These are phyloP conservation scores for Panagrolaimus sp. DNA, from an alignment of 1,140 invertebrate genomes.

Conservation along the genomic window DNA sequence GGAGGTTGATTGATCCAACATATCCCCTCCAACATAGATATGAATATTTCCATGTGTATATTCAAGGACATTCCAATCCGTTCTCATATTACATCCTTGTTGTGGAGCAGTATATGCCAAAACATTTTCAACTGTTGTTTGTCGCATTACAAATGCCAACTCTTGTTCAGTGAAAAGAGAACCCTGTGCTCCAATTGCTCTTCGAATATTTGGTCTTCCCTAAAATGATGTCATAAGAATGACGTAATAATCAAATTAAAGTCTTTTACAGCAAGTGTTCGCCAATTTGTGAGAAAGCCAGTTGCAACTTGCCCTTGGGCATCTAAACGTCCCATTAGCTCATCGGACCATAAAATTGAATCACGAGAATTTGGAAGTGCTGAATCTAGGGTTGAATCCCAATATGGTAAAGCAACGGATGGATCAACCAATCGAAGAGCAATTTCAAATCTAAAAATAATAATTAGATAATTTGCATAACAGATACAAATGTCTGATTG, in stretches of 20 bases:
- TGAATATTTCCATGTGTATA: conserved; percentile 55
- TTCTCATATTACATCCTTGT: conserved; percentile 33
- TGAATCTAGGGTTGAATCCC: conserved; percentile 40
- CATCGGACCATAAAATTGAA: conserved; percentile 35
- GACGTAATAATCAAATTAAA: not conserved
- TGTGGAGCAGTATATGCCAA: conserved; percentile 42
- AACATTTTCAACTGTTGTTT: conserved; percentile 42
- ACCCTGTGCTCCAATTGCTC: conserved; percentile 41
- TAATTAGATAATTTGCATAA: too few species aligned
- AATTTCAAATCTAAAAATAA: conserved; percentile 38
- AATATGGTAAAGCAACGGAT: conserved; percentile 39
- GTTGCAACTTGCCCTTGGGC: conserved; percentile 33
- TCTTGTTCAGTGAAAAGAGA: conserved; percentile 38
- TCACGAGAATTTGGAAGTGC: conserved; percentile 42
- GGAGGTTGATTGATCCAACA: conserved; percentile 44
- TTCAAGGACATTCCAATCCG: conserved; percentile 43
- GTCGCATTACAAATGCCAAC: conserved; percentile 27
- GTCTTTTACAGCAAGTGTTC: conserved; percentile 30
- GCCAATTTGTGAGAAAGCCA: conserved; percentile 38
- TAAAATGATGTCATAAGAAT: not conserved
- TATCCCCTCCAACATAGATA: conserved; percentile 54
- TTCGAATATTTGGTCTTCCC: conserved; percentile 34
- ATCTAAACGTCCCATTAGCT: conserved; percentile 56
- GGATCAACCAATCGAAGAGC: conserved; percentile 45
- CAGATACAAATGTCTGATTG: too few species aligned